Evolutionary conservation across 1,140 invertebrate genomes (phyloP).

Genomic region (Melanaphis sacchari): DNA sequence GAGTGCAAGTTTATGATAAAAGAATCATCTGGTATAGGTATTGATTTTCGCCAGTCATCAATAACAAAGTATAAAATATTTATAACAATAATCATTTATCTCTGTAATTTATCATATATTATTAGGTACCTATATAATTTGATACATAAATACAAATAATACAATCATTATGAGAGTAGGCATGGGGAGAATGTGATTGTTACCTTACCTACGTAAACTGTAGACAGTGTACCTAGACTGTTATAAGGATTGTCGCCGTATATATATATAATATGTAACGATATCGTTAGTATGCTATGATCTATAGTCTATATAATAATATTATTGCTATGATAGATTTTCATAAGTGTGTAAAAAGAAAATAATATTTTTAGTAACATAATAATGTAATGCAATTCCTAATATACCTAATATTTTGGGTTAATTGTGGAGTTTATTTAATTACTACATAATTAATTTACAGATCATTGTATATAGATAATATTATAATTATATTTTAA

Average conservation of each 20-base stretch:
- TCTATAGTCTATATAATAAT: not conserved
- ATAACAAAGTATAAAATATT: not conserved
- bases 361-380: not conserved
- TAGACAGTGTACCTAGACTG: no score
- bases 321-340: not conserved
- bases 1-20: no score
- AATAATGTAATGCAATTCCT: not conserved
- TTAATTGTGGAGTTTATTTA: not conserved
- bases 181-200: not conserved
- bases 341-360: not conserved
- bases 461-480: not conserved
- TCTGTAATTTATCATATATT: not conserved
- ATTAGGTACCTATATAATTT: not conserved
- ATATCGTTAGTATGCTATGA: not conserved
- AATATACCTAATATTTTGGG: not conserved
- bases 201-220: not conserved
- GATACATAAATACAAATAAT: not conserved
- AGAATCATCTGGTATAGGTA: not conserved
- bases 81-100: not conserved
- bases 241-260: not conserved
- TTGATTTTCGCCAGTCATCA: not conserved
- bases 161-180: not conserved
- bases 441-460: not conserved
- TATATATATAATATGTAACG: not conserved
- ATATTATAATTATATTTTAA: not conserved